phyloP scores from a whole-genome alignment of 92 coral and sea anemone genomes.

The Scolanthus callimorphus region DNA sequence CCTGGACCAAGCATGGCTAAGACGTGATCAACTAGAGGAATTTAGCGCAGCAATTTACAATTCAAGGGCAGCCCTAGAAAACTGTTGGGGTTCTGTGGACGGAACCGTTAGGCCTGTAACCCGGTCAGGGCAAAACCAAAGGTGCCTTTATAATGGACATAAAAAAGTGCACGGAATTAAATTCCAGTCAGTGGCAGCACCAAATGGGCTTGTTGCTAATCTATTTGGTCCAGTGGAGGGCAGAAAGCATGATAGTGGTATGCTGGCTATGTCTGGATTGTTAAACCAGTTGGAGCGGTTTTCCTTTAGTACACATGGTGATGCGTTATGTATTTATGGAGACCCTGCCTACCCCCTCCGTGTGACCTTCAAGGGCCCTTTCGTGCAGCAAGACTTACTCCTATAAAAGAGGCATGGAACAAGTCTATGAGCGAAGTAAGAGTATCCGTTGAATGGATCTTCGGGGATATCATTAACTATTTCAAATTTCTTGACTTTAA shows the following conservation, averaged over 20 bases:
- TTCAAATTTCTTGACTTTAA: too few species aligned
- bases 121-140: too few species aligned
- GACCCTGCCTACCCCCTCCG: background rate
- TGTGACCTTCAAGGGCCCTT: background rate
- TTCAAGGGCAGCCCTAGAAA: slow-evolving; percentile 42
- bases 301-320: background rate
- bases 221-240: slow-evolving; percentile 11
- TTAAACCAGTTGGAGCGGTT: background rate
- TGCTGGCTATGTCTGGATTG: slow-evolving; percentile 7
- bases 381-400: background rate
- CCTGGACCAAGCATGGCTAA: slow-evolving; percentile 46
- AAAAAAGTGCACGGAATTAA: too few species aligned
- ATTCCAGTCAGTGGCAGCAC: too few species aligned
- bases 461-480: background rate
- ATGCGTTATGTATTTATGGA: background rate
- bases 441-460: background rate
- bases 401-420: background rate
- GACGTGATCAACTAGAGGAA: slow-evolving; percentile 28
- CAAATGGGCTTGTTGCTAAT: too few species aligned
- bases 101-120: too few species aligned
- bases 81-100: too few species aligned
- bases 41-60: slow-evolving; percentile 38
- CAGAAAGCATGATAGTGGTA: slow-evolving; percentile 6
- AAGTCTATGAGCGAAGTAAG: background rate
- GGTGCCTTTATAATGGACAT: too few species aligned